Evolutionary conservation across 2,888 invertebrate species (phyloP).

Genomic region (Anticlea derivata): DNA sequence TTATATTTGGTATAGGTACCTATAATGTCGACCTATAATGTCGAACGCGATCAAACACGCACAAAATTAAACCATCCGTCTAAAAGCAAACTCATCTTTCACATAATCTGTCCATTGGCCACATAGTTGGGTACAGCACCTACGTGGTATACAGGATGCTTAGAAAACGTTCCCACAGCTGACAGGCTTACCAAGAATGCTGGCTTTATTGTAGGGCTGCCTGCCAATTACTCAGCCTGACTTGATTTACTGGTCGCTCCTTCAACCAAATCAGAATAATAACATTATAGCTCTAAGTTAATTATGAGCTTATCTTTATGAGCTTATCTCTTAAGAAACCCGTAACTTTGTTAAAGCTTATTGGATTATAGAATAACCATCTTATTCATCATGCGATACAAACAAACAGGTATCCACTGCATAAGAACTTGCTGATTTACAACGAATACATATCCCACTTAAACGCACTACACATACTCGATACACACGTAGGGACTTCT

Average conservation of each 20-base stretch:
- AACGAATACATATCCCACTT: no score
- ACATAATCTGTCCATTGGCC: slow-evolving; percentile 26
- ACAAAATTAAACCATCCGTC: background rate
- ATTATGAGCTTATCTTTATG: slow-evolving; percentile 6
- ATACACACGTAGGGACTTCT: no score
- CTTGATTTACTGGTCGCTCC: background rate
- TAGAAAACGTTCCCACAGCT: slow-evolving; percentile 40
- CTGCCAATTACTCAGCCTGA: slow-evolving; percentile 1
- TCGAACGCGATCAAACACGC: no score
- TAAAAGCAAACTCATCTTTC: slow-evolving; percentile 6
- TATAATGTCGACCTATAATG: no score
- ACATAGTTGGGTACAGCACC: background rate
- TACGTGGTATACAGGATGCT: slow-evolving; percentile 35
- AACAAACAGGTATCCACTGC: no score
- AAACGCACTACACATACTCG: no score
- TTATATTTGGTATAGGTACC: no score
- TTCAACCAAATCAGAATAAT: slow-evolving; percentile 8
- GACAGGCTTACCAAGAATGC: slow-evolving; percentile 39
- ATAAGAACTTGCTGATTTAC: no score
- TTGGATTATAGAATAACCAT: no score
- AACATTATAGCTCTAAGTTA: slow-evolving; percentile 8
- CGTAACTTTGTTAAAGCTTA: background rate
- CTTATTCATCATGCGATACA: no score
- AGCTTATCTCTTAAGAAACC: no score
- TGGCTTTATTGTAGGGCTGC: slow-evolving; percentile 33